Percentiles rank a stretch among this genome's conserved stretches.
Evolutionary conservation across 2,888 invertebrate species (phyloP).

Genomic region (Harmothoe impar): DNA sequence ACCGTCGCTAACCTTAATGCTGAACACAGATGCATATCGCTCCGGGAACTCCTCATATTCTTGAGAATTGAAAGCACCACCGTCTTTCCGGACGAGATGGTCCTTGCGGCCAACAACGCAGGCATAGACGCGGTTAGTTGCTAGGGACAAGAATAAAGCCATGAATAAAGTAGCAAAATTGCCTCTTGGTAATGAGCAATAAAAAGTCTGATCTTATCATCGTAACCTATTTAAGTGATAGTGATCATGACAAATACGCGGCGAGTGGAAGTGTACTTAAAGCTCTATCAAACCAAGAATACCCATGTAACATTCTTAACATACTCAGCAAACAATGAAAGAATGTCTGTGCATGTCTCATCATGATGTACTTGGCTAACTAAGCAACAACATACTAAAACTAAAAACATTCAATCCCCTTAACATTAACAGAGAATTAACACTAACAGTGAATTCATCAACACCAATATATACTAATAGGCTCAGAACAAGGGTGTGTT

Average conservation of each 20-base stretch:
- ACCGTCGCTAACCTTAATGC: constrained; percentile 88
- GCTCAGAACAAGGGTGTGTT: too few species aligned
- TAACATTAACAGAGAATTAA: neutral
- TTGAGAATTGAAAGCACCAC: constrained; percentile 94
- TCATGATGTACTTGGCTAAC: too few species aligned
- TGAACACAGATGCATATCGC: constrained; percentile 96
- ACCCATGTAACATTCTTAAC: too few species aligned
- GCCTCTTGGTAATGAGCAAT: neutral
- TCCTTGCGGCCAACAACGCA: constrained; percentile 97
- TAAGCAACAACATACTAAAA: too few species aligned
- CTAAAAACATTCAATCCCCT: too few species aligned
- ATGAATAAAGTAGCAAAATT: neutral
- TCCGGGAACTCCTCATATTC: constrained; percentile 97
- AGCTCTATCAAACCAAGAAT: too few species aligned
- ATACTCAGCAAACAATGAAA: too few species aligned
- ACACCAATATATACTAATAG: too few species aligned
- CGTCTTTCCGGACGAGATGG: constrained; percentile 95
- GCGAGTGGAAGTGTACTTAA: neutral
- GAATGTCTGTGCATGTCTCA: too few species aligned
- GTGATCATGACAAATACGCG: neutral
- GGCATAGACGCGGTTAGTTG: constrained; percentile 96
- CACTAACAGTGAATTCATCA: neutral
- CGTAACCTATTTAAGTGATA: too few species aligned
- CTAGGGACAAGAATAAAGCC: constrained; percentile 84
- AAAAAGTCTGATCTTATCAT: neutral